Evolutionary conservation across 2,797 vertebrate genomes (phyloP).

Genomic region (Salmo trutta): DNA sequence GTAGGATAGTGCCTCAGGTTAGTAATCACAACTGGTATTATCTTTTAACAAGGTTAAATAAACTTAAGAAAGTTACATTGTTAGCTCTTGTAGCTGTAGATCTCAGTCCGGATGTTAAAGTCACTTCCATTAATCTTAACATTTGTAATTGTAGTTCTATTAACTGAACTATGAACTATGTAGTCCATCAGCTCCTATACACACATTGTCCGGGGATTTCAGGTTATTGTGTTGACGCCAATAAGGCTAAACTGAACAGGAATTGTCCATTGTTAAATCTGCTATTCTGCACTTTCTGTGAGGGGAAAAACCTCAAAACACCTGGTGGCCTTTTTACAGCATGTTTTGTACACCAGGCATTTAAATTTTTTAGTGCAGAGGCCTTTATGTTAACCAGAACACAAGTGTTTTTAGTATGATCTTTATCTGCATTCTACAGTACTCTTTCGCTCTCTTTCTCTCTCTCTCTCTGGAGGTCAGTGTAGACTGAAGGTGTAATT

Average conservation of each 20-base stretch:
- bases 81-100: too few species aligned
- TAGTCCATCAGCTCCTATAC: too few species aligned
- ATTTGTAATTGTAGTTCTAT: too few species aligned
- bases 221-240: background rate
- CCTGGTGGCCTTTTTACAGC: background rate
- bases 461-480: background rate
- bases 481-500: background rate
- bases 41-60: too few species aligned
- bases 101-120: too few species aligned
- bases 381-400: background rate
- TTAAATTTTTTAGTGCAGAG: background rate
- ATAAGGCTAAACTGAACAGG: background rate
- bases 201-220: background rate
- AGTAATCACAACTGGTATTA: too few species aligned
- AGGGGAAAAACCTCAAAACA: background rate
- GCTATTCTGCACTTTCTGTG: background rate
- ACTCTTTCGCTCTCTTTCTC: background rate
- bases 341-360: background rate
- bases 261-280: background rate
- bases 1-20: too few species aligned
- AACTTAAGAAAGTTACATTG: too few species aligned
- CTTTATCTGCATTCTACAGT: background rate
- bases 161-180: too few species aligned
- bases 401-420: too few species aligned
- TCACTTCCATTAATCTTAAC: too few species aligned